Evolutionary conservation across 2,888 invertebrate species (phyloP), one percentile per base, ranked within the genome.

Genomic region (Spilosoma lubricipeda): DNA sequence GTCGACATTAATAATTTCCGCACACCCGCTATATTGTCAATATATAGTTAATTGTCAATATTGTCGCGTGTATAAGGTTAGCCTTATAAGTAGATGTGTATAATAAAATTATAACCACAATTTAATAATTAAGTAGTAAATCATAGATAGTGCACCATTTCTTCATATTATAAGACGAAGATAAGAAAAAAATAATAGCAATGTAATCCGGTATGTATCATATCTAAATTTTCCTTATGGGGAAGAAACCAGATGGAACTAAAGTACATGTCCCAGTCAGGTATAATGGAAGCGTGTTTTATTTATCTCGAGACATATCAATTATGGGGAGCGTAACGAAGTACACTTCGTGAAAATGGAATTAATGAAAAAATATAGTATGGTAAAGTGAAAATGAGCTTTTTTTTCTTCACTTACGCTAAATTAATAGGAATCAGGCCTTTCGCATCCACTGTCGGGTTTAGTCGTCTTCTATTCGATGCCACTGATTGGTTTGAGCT

Each of bases 241-340:
- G 74, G 18, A 79, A 67, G 52, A 69, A 82, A 71, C 82, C 76
- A 82, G 67, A 72, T 63, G 71, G 59, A 84, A 82, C 84, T 84
- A 82, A 82, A 82, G 76, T 71, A 82, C 77, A 73, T 82, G 76
- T 83, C 79, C 48, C 70, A 74, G 71, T 75, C 73, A 69, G 68
- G 70, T 74, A 45, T 77, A 80, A 70, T 66, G 70, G 63, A 72
- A 75, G 69, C 77, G 76, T 79, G 67, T 65, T 77, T 63, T 77
- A 79, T 84, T 84, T 84, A 82, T 84, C 72, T 45, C 36, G n/a
- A 63, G 68, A 68, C 63, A 63, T 68, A 68, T 68, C 72, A 72
- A 72, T 72, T 72, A 68, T 72, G 63, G 67, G 63, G 20, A 33
- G 56, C 23, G 42, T 72, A 30, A 72, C 59, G 67, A 68, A 52